Evolutionary conservation across 53 echinoderm and acorn worm species (phyloP).

Genomic region (Henricia sp.): DNA sequence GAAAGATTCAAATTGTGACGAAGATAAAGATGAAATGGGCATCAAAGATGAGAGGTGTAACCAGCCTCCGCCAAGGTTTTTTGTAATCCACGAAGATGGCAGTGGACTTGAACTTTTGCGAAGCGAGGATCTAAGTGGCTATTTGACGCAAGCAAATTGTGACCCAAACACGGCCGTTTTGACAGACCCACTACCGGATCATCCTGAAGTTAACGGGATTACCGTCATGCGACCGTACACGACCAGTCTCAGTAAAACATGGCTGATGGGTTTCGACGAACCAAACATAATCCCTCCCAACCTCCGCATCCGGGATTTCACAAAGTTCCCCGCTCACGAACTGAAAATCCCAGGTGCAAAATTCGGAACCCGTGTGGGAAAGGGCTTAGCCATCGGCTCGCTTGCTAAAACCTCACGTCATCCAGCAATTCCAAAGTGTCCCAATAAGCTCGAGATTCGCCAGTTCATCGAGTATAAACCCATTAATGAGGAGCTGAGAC

Average conservation of each 20-base stretch:
- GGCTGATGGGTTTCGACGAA: slow-evolving; percentile 82
- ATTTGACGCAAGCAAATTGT: slow-evolving; percentile 68
- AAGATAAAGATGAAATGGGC: slow-evolving; percentile 24
- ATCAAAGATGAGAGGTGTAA: slow-evolving; percentile 18
- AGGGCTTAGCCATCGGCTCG: slow-evolving; percentile 84
- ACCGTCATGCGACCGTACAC: slow-evolving; percentile 91
- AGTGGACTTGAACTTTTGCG: slow-evolving; percentile 87
- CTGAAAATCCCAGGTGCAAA: slow-evolving; percentile 72
- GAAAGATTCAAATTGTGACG: slow-evolving; percentile 30
- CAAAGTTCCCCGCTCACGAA: slow-evolving; percentile 76
- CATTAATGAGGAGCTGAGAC: slow-evolving; percentile 71
- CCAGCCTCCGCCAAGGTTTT: slow-evolving; percentile 79
- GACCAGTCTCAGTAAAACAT: slow-evolving; percentile 58
- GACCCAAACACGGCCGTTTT: slow-evolving; percentile 91
- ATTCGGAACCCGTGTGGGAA: slow-evolving; percentile 93
- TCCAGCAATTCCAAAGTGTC: slow-evolving; percentile 77
- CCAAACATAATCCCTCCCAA: slow-evolving; percentile 85
- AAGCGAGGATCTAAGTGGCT: slow-evolving; percentile 65
- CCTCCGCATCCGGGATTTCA: slow-evolving; percentile 86
- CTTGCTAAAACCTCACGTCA: slow-evolving; percentile 14
- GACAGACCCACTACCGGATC: slow-evolving; percentile 82
- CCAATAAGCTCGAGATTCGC: slow-evolving; percentile 78
- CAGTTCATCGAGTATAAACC: slow-evolving; percentile 87
- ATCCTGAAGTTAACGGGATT: slow-evolving; percentile 89
- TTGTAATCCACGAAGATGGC: slow-evolving; percentile 86